phyloP scores from a whole-genome alignment of 2,113 vertebrate genomes.

The Formicarius rufipectus region DNA sequence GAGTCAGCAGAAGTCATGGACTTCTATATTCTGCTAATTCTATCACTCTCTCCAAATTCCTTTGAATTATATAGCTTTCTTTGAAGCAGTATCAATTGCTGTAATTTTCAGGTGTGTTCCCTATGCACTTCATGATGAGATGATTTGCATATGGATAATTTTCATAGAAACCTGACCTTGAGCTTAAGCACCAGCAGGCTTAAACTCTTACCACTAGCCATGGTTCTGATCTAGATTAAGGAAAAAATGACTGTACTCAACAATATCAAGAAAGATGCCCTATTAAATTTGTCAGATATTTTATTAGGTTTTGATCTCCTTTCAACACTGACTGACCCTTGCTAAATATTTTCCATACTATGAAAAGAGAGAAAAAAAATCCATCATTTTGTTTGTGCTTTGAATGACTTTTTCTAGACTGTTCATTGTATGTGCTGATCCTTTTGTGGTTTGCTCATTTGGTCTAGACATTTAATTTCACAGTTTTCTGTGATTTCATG shows the following conservation, averaged over 20 bases:
- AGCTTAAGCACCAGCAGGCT: not conserved
- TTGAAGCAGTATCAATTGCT: not conserved
- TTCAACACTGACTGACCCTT: not conserved
- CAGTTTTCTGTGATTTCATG: not conserved
- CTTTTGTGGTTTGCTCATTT: not conserved
- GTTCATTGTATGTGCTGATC: not conserved
- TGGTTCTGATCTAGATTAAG: not conserved
- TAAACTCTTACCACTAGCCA: too few species aligned
- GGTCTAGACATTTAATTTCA: not conserved
- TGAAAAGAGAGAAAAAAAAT: not conserved
- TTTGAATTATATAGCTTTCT: not conserved
- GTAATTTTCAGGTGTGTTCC: not conserved
- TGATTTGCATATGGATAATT: not conserved
- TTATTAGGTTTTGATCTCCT: not conserved
- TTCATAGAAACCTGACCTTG: not conserved
- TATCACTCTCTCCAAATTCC: not conserved
- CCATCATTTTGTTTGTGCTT: fast-evolving
- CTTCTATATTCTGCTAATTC: not conserved
- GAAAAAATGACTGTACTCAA: not conserved
- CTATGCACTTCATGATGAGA: not conserved
- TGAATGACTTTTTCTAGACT: not conserved
- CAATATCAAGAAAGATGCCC: not conserved
- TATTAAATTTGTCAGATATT: not conserved
- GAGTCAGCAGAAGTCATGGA: fast-evolving
- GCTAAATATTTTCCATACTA: not conserved